Conservation (phyloP, 2,113 vertebrate species). For the Phycodurus eques region DNA sequence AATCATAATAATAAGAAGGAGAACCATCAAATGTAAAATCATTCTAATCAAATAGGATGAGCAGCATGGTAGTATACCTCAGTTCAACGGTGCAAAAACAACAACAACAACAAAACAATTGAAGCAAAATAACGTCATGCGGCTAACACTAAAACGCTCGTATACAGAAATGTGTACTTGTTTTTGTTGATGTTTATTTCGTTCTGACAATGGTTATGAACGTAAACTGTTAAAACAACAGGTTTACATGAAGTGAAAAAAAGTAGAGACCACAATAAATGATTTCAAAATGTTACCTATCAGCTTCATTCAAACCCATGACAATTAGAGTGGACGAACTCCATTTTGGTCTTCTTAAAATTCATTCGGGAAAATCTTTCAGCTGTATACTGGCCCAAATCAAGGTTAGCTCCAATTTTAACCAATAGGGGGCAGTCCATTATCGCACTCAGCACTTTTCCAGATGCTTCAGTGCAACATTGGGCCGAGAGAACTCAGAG, state of each 20-base stretch:
- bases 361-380: too few species aligned
- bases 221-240: neutral
- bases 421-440: too few species aligned
- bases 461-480: too few species aligned
- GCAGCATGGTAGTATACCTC: conserved; percentile 9
- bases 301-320: neutral
- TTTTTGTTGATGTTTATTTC: neutral
- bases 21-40: conserved; percentile 44
- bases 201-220: neutral
- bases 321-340: neutral
- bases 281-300: neutral
- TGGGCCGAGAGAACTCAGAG: too few species aligned
- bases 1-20: neutral
- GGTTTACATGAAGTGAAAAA: neutral
- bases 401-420: too few species aligned
- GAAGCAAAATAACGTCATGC: conserved; percentile 46
- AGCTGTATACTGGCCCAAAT: too few species aligned
- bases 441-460: too few species aligned
- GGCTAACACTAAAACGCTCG: conserved; percentile 41
- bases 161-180: conserved; percentile 2
- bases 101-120: conserved; percentile 45
- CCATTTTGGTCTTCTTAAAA: neutral
- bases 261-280: neutral
- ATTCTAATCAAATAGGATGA: conserved; percentile 31
- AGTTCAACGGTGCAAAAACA: conserved; percentile 34